These are phyloP conservation scores for Diadema setosum DNA, from an alignment of 35 echinoderm and acorn worm genomes.

Conservation along the genomic window DNA sequence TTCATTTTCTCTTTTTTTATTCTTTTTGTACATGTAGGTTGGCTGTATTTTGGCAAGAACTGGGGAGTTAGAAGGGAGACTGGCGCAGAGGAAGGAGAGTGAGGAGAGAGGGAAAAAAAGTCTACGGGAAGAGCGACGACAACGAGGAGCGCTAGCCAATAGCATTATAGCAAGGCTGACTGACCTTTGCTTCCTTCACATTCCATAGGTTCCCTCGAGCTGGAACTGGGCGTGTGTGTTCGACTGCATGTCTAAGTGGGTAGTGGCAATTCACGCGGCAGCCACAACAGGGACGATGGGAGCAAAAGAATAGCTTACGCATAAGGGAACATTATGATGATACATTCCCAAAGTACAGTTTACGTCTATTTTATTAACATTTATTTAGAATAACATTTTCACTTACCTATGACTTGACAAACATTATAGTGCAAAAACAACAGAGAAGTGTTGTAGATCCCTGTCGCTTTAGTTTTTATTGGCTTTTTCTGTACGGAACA, in stretches of 20 bases:
- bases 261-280: not conserved
- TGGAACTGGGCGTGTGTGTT: not conserved
- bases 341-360: too few relatives aligned
- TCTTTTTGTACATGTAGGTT: not conserved
- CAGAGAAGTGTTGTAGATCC: too few relatives aligned
- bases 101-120: not conserved
- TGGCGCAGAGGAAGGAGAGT: not conserved
- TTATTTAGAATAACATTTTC: too few relatives aligned
- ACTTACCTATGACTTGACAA: too few relatives aligned
- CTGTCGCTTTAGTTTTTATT: too few relatives aligned
- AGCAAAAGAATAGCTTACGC: too few relatives aligned
- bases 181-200: slow-evolving; percentile 19
- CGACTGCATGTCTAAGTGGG: not conserved
- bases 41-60: too few relatives aligned
- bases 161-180: not conserved
- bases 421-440: too few relatives aligned
- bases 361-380: too few relatives aligned
- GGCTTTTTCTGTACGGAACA: too few relatives aligned
- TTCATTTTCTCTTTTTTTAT: not conserved
- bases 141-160: not conserved
- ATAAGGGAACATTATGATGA: too few relatives aligned
- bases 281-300: too few relatives aligned
- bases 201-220: not conserved
- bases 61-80: not conserved
- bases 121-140: not conserved